Conservation (phyloP, 2,888 invertebrate species). For the Isotomurus palustris region DNA sequence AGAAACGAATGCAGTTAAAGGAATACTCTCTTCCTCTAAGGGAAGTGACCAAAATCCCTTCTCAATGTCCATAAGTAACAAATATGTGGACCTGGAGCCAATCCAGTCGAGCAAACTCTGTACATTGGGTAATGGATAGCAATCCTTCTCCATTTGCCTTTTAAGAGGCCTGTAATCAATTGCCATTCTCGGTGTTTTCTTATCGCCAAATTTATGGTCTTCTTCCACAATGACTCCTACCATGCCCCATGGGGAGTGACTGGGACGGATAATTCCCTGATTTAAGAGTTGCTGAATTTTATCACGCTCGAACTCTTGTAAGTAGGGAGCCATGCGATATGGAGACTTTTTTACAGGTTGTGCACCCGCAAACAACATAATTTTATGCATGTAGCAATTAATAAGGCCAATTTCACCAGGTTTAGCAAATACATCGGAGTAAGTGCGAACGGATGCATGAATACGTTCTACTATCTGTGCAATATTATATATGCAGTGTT, state of each 20-base stretch:
- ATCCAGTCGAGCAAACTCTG: constrained; percentile 11
- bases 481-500: no score
- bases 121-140: constrained; percentile 5
- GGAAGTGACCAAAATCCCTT: not conserved
- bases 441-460: no score
- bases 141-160: not conserved
- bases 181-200: not conserved
- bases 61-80: not conserved
- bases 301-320: constrained; percentile 12
- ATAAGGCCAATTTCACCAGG: constrained; percentile 15
- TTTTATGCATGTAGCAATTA: constrained; percentile 13
- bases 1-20: constrained; percentile 2
- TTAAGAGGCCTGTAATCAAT: constrained; percentile 10
- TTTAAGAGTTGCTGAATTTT: constrained; percentile 12
- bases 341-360: constrained; percentile 14
- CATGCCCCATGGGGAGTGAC: constrained; percentile 14
- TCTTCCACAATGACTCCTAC: constrained; percentile 4
- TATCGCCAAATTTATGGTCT: not conserved
- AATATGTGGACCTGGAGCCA: not conserved
- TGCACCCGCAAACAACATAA: constrained; percentile 6
- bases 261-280: constrained; percentile 7
- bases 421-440: constrained; percentile 13
- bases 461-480: no score
- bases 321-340: constrained; percentile 7
- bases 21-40: not conserved